Base-by-base conservation (phyloP, 2,113 vertebrate species). In the Fregetta grallaria region DNA sequence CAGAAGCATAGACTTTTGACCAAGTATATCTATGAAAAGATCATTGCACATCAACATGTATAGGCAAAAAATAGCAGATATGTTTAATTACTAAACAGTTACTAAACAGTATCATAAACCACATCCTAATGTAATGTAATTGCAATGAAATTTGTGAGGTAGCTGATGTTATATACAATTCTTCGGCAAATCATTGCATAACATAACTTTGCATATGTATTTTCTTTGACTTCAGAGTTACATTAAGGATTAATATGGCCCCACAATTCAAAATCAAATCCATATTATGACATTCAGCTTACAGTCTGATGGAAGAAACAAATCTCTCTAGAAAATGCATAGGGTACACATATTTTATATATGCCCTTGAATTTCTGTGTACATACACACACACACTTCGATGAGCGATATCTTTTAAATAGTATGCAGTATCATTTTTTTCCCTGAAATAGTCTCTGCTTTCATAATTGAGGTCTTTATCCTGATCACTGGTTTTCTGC, bases 401-500 rank as follows among this genome's bases (percentile, higher is more conserved):
- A 7, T 79, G 36, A 86, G 44, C 3, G 2, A 13, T 63, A 55
- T 66, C 8, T 91, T 96, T 97, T 74, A 67, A 73, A 81, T 15
- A 62, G 44, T 70, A 45, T 29, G 8, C 34, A 68, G 52, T 92
- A 68, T 84, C n/a, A 32, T 63, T 79, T 91, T 91, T 86, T 42
- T 44, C 45, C 36, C 65, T 92, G 49, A 88, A 94, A 59, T 56
- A 78, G 44, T 61, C 27, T 95, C 81, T 91, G 15, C 61, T 94
- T 96, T 96, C 59, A 50, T 86, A 96, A 95, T 66, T 92, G 93
- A 84, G 36, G 19, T 30, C 52, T 50, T 84, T 79, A 59, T 87
- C 18, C 59, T 85, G 29, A 49, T 88, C 20, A 22, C 67, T 79
- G 86, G 87, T 89, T 92, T 89, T 88, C 59, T 93, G 14, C 67